A percentile compares a stretch with the other conserved stretches of the same genome.
phyloP scores from a whole-genome alignment of 2,113 vertebrate species.

The Pelvicachromis taeniatus region DNA sequence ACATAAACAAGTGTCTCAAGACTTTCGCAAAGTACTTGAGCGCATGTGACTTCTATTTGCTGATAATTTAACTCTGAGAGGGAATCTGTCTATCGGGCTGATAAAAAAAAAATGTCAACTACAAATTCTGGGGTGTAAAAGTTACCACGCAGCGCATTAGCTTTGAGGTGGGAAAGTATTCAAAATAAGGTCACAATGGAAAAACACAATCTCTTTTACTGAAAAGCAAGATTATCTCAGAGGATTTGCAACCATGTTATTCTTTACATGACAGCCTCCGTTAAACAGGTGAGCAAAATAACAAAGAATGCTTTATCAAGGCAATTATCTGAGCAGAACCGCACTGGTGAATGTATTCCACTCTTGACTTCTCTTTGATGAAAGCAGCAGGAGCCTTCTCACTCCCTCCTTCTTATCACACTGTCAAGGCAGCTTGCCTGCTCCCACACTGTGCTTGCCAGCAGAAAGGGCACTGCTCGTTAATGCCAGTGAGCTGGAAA shows the following conservation, averaged over 20 bases:
- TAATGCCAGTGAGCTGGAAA: constrained; percentile 65
- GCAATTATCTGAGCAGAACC: constrained; percentile 46
- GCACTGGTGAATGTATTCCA: constrained; percentile 23
- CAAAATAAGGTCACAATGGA: neutral
- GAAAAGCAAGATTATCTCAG: neutral
- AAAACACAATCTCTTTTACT: neutral
- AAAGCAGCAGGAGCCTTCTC: constrained; percentile 52
- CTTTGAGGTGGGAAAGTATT: neutral
- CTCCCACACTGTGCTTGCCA: constrained; percentile 48
- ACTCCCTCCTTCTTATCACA: constrained; percentile 53
- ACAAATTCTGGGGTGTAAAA: neutral
- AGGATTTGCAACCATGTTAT: neutral
- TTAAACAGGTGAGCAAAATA: constrained; percentile 52
- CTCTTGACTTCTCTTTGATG: constrained; percentile 58
- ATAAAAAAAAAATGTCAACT: neutral
- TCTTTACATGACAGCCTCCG: neutral
- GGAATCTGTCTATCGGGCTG: neutral
- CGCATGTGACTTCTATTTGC: neutral
- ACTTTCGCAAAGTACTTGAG: neutral
- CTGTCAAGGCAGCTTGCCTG: constrained; percentile 47
- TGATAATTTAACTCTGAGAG: neutral
- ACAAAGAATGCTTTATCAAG: constrained; percentile 46
- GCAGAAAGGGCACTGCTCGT: constrained; percentile 65
- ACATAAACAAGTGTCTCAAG: neutral
- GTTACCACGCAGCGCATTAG: neutral